A percentile compares a stretch with the other conserved stretches of the same genome.
phyloP scores from a whole-genome alignment of 1,140 invertebrate genomes.

The Cydia amplana region DNA sequence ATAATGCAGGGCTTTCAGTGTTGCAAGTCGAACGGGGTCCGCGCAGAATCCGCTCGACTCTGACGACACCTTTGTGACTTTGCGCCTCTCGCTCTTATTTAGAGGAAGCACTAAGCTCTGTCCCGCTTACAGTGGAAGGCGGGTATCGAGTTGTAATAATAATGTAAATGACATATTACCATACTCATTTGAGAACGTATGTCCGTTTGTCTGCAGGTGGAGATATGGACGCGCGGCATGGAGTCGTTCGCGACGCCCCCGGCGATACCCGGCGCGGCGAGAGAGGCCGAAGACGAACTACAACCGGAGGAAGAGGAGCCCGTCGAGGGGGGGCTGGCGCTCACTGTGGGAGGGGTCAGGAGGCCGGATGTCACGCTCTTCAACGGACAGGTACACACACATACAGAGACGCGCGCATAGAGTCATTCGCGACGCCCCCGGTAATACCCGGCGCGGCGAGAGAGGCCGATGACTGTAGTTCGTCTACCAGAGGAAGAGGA shows the following conservation, averaged over 20 bases:
- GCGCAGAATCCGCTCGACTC: too few relatives aligned
- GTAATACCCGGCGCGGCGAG: constrained; percentile 23
- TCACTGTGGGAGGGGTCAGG: constrained; percentile 46
- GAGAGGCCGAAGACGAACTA: constrained; percentile 33
- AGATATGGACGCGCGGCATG: constrained; percentile 55
- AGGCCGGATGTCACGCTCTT: constrained; percentile 49
- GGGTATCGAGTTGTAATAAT: too few relatives aligned
- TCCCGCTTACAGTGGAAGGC: too few relatives aligned
- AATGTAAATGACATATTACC: too few relatives aligned
- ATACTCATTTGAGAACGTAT: too few relatives aligned
- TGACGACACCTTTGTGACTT: too few relatives aligned
- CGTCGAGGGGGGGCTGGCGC: constrained; percentile 45
- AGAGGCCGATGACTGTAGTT: constrained; percentile 34
- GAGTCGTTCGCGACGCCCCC: constrained; percentile 45
- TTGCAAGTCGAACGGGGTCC: too few relatives aligned
- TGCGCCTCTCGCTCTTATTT: too few relatives aligned
- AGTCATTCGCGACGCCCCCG: constrained; percentile 43
- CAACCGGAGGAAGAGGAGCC: constrained; percentile 30
- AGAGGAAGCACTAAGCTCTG: too few relatives aligned
- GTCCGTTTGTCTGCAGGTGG: constrained; percentile 40
- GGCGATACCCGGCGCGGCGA: constrained; percentile 27
- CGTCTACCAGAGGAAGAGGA: constrained; percentile 32
- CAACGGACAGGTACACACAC: constrained; percentile 41
- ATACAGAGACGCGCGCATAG: too few relatives aligned
- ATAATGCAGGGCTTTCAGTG: too few relatives aligned